phyloP scores from a whole-genome alignment of 2,113 vertebrate species.

The Oreochromis niloticus region DNA sequence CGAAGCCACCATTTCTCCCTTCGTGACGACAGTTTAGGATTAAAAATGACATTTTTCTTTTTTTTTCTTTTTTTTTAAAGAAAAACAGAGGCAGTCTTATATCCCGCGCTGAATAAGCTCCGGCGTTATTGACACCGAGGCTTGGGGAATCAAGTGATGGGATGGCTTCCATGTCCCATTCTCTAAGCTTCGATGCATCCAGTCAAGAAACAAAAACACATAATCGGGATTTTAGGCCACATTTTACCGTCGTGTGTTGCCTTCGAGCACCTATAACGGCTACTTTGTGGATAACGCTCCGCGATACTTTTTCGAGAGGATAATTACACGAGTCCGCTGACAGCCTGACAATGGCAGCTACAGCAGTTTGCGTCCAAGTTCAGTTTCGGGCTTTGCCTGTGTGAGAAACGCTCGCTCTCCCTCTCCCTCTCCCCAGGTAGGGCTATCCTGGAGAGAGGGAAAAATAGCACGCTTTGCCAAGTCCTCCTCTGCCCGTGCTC shows the following conservation, averaged over 20 bases:
- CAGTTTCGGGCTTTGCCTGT: slow-evolving; percentile 55
- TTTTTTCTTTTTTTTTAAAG: neutral
- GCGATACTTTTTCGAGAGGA: slow-evolving; percentile 62
- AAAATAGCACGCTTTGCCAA: slow-evolving; percentile 30
- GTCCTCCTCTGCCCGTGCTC: slow-evolving; percentile 20
- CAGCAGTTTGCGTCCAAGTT: slow-evolving; percentile 64
- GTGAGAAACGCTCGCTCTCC: slow-evolving; percentile 2
- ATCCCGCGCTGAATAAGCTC: slow-evolving; percentile 37
- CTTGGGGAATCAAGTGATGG: slow-evolving; percentile 33
- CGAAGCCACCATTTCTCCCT: neutral
- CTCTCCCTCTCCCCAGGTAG: slow-evolving; percentile 7
- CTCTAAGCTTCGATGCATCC: slow-evolving; percentile 44
- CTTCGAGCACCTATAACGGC: slow-evolving; percentile 54
- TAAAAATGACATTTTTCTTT: slow-evolving; percentile 46
- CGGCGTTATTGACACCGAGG: slow-evolving; percentile 40
- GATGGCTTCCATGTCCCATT: slow-evolving; percentile 41
- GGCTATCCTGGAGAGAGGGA: slow-evolving; percentile 19
- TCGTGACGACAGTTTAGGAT: slow-evolving; percentile 23
- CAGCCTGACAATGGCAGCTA: slow-evolving; percentile 60
- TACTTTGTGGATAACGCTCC: slow-evolving; percentile 52
- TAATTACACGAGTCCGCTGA: slow-evolving; percentile 70
- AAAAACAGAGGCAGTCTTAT: neutral
- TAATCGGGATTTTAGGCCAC: slow-evolving; percentile 54
- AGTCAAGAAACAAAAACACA: slow-evolving; percentile 51
- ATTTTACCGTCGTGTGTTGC: slow-evolving; percentile 44